Conservation (phyloP, 2,797 vertebrate species). For the Acrocephalus scirpaceus region DNA sequence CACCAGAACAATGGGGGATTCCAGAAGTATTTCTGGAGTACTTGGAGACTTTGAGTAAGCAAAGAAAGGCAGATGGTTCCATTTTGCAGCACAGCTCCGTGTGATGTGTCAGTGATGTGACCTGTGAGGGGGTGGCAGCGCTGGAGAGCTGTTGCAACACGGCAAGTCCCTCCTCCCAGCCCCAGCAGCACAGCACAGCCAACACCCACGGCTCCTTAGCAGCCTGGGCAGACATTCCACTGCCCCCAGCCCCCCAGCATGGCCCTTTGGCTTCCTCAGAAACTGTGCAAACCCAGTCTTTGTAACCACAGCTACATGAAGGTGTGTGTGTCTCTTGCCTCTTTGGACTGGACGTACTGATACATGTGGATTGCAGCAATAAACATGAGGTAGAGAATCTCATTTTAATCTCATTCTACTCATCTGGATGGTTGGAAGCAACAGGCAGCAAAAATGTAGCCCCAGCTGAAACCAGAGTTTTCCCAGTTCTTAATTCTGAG, state of each 20-base stretch:
- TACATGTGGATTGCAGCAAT: neutral
- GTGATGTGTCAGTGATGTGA: neutral
- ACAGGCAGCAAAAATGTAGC: neutral
- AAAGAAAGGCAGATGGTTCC: neutral
- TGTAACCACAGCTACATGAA: neutral
- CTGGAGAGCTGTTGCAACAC: neutral
- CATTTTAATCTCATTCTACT: neutral
- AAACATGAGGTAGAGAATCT: neutral
- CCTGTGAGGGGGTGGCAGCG: constrained; percentile 10
- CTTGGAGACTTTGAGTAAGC: neutral
- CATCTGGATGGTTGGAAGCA: neutral
- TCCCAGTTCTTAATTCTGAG: neutral
- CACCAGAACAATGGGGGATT: neutral
- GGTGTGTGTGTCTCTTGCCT: neutral
- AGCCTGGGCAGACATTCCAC: neutral
- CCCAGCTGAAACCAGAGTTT: neutral
- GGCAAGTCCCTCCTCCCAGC: neutral
- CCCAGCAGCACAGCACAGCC: neutral
- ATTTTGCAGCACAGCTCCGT: neutral
- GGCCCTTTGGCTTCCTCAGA: neutral
- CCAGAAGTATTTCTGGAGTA: neutral
- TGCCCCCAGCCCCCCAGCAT: neutral
- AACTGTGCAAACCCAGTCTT: neutral
- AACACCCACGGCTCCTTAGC: neutral
- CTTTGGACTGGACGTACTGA: neutral